A percentile compares a stretch with the other conserved stretches of the same genome.
phyloP scores from a whole-genome alignment of 2,797 vertebrate genomes.

The Urocyon cinereoargenteus region DNA sequence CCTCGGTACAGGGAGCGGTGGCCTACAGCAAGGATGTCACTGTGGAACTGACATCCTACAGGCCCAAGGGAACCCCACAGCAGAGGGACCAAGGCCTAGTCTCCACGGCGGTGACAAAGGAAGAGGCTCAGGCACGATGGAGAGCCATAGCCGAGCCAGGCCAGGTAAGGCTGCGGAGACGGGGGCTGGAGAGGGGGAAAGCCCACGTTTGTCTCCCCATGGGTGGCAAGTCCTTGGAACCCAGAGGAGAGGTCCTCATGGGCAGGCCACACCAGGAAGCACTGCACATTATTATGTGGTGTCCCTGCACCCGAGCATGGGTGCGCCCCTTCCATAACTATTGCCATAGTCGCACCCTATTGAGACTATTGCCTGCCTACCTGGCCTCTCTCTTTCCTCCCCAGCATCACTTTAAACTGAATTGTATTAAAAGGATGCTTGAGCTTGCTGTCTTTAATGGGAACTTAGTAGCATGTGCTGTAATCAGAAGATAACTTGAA shows the following conservation, averaged over 20 bases:
- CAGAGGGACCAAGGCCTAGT: slow-evolving; percentile 57
- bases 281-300: neutral
- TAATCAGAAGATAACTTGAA: neutral
- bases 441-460: neutral
- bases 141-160: rapidly evolving
- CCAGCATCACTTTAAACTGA: neutral
- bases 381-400: neutral
- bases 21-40: slow-evolving; percentile 84
- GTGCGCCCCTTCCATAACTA: neutral
- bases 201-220: neutral
- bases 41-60: slow-evolving; percentile 90
- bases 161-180: neutral
- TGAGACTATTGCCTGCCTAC: neutral
- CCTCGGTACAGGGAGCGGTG: slow-evolving; percentile 72
- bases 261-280: neutral
- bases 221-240: neutral
- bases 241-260: neutral
- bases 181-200: neutral
- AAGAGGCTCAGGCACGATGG: slow-evolving; percentile 47
- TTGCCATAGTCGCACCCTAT: neutral
- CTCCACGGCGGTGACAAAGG: slow-evolving; percentile 59
- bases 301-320: neutral
- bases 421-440: neutral
- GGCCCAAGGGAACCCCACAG: neutral
- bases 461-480: neutral